Conservation (phyloP, 2,113 vertebrate genomes). For the Ctenomys sociabilis region DNA sequence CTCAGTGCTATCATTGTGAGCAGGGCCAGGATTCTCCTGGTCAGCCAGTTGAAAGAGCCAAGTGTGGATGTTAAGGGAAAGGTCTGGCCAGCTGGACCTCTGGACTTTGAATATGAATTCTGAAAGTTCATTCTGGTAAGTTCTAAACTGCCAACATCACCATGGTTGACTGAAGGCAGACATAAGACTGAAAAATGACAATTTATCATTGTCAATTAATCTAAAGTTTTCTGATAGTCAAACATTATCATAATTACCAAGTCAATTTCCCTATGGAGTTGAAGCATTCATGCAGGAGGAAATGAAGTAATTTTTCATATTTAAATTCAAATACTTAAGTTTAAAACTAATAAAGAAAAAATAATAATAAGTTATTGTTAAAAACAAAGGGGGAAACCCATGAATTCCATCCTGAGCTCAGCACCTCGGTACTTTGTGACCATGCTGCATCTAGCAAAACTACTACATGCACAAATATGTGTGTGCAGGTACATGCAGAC, state of each 20-base stretch:
- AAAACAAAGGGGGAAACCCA: constrained; percentile 1
- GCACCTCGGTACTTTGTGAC: neutral
- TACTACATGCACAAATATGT: neutral
- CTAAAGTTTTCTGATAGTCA: constrained; percentile 75
- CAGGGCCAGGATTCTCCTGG: neutral
- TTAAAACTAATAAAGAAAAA: constrained; percentile 68
- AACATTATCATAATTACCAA: constrained; percentile 70
- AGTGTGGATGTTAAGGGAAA: neutral
- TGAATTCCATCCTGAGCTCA: neutral
- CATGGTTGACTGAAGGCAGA: constrained; percentile 60
- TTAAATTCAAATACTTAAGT: constrained; percentile 69
- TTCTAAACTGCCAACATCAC: constrained; percentile 39
- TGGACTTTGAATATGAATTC: neutral
- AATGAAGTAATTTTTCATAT: constrained; percentile 75
- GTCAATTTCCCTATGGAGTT: constrained; percentile 72
- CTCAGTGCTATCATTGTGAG: neutral
- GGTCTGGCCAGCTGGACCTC: neutral
- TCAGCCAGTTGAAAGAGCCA: neutral
- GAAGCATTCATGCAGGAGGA: constrained; percentile 73
- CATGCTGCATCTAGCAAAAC: neutral
- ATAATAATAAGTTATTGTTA: neutral
- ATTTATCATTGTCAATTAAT: constrained; percentile 76
- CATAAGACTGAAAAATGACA: constrained; percentile 59
- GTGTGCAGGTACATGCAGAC: constrained; percentile 52
- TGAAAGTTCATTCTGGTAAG: neutral